These are phyloP conservation scores for Crepidodera aurea DNA, from an alignment of 2,888 invertebrate genomes.

Conservation along the genomic window DNA sequence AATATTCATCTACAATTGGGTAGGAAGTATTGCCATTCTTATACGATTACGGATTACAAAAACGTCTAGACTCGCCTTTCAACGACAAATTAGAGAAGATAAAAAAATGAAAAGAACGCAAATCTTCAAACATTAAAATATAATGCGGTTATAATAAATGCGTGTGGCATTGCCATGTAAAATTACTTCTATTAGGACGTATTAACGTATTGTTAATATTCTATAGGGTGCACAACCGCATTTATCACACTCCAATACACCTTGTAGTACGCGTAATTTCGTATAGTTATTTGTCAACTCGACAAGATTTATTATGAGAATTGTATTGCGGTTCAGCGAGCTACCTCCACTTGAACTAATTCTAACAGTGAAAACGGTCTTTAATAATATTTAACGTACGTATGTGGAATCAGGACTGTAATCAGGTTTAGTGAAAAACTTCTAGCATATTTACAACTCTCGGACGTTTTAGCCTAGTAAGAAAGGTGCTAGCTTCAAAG, in stretches of 20 bases:
- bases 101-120: slow-evolving; percentile 4
- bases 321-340: slow-evolving; percentile 40
- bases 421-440: too few species aligned
- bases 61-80: too few species aligned
- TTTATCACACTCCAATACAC: slow-evolving; percentile 51
- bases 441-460: too few species aligned
- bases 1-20: too few species aligned
- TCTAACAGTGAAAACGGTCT: slow-evolving; percentile 25
- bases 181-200: slow-evolving; percentile 51
- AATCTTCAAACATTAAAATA: not conserved
- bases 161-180: slow-evolving; percentile 49
- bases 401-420: slow-evolving; percentile 14
- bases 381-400: slow-evolving; percentile 31
- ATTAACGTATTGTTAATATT: slow-evolving; percentile 53
- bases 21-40: too few species aligned
- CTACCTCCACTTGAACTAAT: slow-evolving; percentile 42
- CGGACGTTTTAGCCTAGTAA: too few species aligned
- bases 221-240: slow-evolving; percentile 46
- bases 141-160: slow-evolving; percentile 45
- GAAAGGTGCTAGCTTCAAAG: too few species aligned
- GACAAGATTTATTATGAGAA: slow-evolving; percentile 53
- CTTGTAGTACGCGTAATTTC: slow-evolving; percentile 45
- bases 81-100: slow-evolving; percentile 18
- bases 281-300: slow-evolving; percentile 52
- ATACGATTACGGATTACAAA: too few species aligned